Evolutionary conservation across 1,140 invertebrate genomes (phyloP), one percentile per base, ranked within the genome.

Genomic region (Drosophila biarmipes): DNA sequence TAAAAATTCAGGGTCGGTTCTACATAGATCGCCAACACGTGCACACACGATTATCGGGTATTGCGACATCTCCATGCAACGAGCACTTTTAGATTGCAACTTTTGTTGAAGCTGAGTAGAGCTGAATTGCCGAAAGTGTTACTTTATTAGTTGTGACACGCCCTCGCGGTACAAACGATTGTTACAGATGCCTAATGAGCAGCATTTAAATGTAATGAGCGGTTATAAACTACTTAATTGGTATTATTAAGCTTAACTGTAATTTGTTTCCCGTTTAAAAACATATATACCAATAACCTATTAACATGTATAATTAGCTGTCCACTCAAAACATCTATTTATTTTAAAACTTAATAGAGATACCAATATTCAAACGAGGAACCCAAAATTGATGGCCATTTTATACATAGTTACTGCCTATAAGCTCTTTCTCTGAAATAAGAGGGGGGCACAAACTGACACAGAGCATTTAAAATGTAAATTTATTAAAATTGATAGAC

Each of bases 401-500:
- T 35, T 35, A 4, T 17, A 31, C 29, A 15, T 11, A 17, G n/a
- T n/a, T n/a, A 24, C 11, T 12, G 43, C 5, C 7, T 12, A 21
- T 19, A 43, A 43, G 21, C 40, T 19, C 21, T 43, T 43, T 19
- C 17, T 12, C 21, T 29, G 7, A 29, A 29, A 29, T 29, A 29
- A 5, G 27, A 29, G 5, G 27, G 5, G 27, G 27, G 7, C 5
- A 29, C 7, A 29, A 29, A 10, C 38, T 6, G 15, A 19, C 10
- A 42, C 5, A 19, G 24, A 43, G 27, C 19, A 14, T 21, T 45
- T 45, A 48, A 48, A 48, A 63, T 49, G 14, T 14, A 42, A 51
- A 51, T 64, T 29, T 63, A 45, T 69, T 55, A 6, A 68, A 34
- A 68, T 46, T 21, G 8, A 66, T 63, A 29, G 57, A 6, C 34